These are phyloP conservation scores for Centropus unirufus DNA, from an alignment of 2,113 vertebrate genomes.

Conservation along the genomic window DNA sequence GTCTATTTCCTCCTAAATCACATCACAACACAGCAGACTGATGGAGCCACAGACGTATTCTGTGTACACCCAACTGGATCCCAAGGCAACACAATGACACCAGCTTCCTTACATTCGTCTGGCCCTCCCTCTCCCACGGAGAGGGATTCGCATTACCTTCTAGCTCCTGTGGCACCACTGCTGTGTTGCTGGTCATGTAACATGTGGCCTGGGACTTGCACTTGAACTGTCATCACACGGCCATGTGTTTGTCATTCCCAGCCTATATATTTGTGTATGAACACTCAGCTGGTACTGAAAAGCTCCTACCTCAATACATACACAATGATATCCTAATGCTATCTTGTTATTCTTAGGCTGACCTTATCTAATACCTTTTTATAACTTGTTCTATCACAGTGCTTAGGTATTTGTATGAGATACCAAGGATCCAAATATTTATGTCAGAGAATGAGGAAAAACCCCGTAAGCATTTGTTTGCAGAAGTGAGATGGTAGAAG, in stretches of 20 bases:
- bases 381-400: not conserved
- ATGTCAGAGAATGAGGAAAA: not conserved
- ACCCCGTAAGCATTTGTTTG: not conserved
- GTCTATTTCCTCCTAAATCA: not conserved
- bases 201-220: not conserved
- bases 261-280: not conserved
- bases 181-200: not conserved
- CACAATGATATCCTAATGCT: not conserved
- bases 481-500: conserved; percentile 37
- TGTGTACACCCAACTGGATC: not conserved
- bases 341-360: not conserved
- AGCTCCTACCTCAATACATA: not conserved
- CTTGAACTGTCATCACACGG: not conserved
- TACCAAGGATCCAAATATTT: conserved; percentile 26
- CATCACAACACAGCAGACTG: not conserved
- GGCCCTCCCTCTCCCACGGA: not conserved
- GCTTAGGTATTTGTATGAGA: not conserved
- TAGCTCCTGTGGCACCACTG: not conserved
- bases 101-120: not conserved
- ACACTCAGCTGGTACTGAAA: not conserved
- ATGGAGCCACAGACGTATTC: not conserved
- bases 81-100: not conserved
- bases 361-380: not conserved
- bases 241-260: not conserved
- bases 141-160: not conserved